Evolutionary conservation across 2,888 invertebrate species (phyloP).

Genomic region (Caenorhabditis afra): DNA sequence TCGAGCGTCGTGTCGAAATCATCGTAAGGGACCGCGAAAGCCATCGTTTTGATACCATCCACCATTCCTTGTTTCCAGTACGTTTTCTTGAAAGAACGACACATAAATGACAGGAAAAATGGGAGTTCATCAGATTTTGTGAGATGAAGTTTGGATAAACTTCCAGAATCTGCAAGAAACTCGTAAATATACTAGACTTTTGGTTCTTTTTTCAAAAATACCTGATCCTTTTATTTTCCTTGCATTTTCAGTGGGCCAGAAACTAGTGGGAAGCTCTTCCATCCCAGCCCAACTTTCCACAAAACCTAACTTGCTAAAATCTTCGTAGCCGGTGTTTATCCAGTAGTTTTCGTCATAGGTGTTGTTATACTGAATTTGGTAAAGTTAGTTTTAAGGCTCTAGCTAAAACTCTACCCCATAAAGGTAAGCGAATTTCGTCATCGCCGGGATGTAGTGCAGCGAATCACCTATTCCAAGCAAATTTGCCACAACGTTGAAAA

Average conservation of each 20-base stretch:
- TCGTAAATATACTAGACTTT: too few relatives aligned
- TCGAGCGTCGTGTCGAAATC: conserved; percentile 70
- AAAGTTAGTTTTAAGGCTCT: neutral
- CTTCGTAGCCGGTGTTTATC: conserved; percentile 71
- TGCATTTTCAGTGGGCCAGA: conserved; percentile 62
- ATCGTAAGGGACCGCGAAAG: conserved; percentile 46
- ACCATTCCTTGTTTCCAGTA: conserved; percentile 55
- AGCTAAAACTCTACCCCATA: conserved; percentile 38
- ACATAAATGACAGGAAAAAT: conserved; percentile 72
- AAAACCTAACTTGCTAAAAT: conserved; percentile 66
- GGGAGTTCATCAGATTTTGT: conserved; percentile 50
- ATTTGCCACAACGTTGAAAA: conserved; percentile 18
- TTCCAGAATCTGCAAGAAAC: conserved; percentile 63
- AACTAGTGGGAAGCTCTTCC: conserved; percentile 58
- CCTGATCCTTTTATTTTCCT: conserved; percentile 69
- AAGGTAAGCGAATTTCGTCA: conserved; percentile 68
- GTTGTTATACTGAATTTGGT: conserved; percentile 75
- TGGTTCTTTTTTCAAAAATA: conserved; percentile 19
- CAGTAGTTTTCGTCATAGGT: conserved; percentile 71
- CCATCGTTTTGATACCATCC: conserved; percentile 59
- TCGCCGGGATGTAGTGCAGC: conserved; percentile 62
- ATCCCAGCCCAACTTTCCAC: conserved; percentile 66
- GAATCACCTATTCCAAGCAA: conserved; percentile 14
- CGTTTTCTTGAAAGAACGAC: conserved; percentile 66
- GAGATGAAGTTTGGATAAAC: conserved; percentile 53